A percentile compares a stretch with the other conserved stretches of the same genome.
These are phyloP conservation scores for Microctenopoma steveboyesi DNA, from an alignment of 2,797 vertebrate genomes.

Conservation along the genomic window DNA sequence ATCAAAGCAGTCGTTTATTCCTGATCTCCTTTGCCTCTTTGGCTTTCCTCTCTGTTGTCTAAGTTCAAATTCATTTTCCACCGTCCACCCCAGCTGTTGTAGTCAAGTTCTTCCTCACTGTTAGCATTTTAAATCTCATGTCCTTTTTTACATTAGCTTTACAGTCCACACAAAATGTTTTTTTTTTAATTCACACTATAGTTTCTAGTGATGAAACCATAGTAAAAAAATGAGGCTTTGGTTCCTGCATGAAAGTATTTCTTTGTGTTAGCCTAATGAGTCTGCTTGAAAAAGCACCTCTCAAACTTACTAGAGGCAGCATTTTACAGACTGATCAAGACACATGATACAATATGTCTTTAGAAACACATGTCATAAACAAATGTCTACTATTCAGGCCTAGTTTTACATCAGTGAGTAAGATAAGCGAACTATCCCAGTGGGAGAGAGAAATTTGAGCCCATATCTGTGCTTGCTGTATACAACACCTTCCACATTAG, in stretches of 20 bases:
- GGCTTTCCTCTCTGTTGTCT: slow-evolving; percentile 16
- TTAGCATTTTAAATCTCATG: not conserved
- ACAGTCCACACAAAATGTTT: too few species aligned
- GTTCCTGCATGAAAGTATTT: not conserved
- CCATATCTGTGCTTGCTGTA: slow-evolving; percentile 2
- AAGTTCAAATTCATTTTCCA: slow-evolving; percentile 30
- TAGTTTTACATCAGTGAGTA: not conserved
- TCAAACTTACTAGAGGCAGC: too few species aligned
- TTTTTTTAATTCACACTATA: too few species aligned
- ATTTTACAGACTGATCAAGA: too few species aligned
- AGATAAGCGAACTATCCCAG: not conserved
- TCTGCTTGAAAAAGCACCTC: too few species aligned
- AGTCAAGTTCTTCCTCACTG: not conserved
- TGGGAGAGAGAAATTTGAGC: not conserved
- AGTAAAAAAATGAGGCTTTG: too few species aligned
- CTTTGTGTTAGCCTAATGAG: not conserved
- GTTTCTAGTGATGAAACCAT: too few species aligned
- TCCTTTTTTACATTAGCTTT: not conserved
- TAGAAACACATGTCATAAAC: not conserved
- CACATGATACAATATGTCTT: not conserved
- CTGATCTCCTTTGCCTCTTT: slow-evolving; percentile 1
- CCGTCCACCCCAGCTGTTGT: slow-evolving; percentile 16
- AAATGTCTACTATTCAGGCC: not conserved
- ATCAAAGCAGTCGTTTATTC: not conserved
- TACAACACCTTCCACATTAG: slow-evolving; percentile 4